Evolutionary conservation across 1,140 invertebrate species (phyloP).

Genomic region (Pseudachorutes palmiensis): DNA sequence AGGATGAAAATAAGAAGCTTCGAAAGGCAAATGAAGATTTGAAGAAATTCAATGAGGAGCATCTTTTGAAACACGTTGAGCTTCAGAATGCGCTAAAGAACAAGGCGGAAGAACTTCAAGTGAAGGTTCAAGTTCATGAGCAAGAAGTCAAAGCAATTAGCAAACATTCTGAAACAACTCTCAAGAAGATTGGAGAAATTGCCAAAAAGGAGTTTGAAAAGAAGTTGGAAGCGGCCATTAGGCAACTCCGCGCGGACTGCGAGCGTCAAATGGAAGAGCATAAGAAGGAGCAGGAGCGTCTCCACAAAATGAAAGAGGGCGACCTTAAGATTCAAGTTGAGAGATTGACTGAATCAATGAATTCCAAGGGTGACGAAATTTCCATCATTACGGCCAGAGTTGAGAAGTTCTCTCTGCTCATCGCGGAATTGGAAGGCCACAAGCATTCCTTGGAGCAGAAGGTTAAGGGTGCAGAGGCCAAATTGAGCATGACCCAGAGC

Average conservation of each 20-base stretch:
- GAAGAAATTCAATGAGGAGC: conserved; percentile 11
- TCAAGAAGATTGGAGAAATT: conserved; percentile 11
- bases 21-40: not conserved
- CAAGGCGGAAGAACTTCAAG: conserved; percentile 7
- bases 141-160: conserved; percentile 9
- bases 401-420: not conserved
- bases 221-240: conserved; percentile 15
- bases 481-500: not conserved
- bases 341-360: not conserved
- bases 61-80: not conserved
- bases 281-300: conserved; percentile 5
- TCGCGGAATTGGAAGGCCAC: conserved; percentile 10
- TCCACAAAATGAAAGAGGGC: conserved; percentile 12
- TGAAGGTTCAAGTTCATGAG: conserved; percentile 13
- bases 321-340: conserved; percentile 14
- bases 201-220: conserved; percentile 13
- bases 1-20: conserved; percentile 3
- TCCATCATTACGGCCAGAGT: not conserved
- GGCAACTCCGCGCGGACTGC: conserved; percentile 10
- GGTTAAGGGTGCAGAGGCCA: conserved; percentile 13
- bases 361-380: conserved; percentile 6
- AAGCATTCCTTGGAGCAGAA: not conserved
- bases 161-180: not conserved
- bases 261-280: conserved; percentile 13
- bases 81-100: not conserved